A percentile compares a stretch with the other conserved stretches of the same genome.
Evolutionary conservation across 2,113 vertebrate genomes (phyloP).

Genomic region (Rhegmatorhina hoffmannsi): DNA sequence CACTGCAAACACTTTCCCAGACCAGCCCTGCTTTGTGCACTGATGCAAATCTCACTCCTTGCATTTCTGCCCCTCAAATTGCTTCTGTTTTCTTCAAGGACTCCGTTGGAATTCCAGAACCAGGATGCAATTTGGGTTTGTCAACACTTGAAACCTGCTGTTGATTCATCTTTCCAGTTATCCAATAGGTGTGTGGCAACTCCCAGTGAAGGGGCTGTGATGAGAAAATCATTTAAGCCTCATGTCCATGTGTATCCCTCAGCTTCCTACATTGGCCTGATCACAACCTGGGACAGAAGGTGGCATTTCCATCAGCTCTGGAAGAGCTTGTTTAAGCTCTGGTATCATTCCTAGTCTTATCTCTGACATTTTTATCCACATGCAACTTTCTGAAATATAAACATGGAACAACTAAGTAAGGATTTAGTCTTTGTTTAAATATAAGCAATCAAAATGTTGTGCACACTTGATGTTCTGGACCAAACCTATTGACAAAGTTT

Average conservation of each 20-base stretch:
- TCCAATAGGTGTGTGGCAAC: neutral
- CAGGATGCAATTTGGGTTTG: neutral
- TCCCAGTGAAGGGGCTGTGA: neutral
- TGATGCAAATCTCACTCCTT: no score
- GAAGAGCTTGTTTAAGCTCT: neutral
- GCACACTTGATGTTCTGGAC: neutral
- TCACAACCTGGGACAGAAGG: neutral
- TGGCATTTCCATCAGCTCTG: neutral
- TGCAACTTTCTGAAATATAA: neutral
- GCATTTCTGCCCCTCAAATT: neutral
- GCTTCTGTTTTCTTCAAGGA: neutral
- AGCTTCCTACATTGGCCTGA: neutral
- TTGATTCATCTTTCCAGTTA: neutral
- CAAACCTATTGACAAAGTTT: neutral
- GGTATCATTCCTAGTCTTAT: neutral
- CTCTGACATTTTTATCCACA: neutral
- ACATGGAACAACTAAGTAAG: neutral
- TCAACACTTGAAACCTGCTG: neutral
- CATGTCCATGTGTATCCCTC: neutral
- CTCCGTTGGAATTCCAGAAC: neutral
- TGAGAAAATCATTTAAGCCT: neutral
- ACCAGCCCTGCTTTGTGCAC: no score
- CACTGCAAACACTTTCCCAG: no score
- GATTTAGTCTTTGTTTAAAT: neutral
- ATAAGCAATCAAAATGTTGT: neutral